Conservation (phyloP, 2,888 invertebrate genomes). For the Belgica antarctica region DNA sequence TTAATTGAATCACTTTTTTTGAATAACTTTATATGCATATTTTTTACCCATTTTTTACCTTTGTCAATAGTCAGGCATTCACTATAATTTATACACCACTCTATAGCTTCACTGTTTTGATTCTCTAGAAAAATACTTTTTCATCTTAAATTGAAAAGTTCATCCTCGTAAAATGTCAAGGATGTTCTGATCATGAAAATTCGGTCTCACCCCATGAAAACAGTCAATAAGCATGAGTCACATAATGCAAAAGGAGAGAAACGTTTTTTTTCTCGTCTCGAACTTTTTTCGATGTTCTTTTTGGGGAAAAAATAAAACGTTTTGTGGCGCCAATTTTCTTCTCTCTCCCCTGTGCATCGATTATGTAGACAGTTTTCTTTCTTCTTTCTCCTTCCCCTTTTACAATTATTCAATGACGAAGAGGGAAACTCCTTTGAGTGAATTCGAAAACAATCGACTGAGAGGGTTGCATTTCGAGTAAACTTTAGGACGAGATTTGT, state of each 20-base stretch:
- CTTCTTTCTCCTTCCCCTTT: not conserved
- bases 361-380: slow-evolving; percentile 12
- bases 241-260: slow-evolving; percentile 17
- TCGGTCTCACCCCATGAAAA: too few relatives aligned
- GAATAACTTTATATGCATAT: too few relatives aligned
- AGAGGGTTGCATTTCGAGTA: not conserved
- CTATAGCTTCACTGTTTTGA: too few relatives aligned
- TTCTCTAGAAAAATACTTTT: too few relatives aligned
- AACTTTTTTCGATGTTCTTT: too few relatives aligned
- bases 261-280: not conserved
- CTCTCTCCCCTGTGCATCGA: slow-evolving; percentile 20
- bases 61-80: too few relatives aligned
- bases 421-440: not conserved
- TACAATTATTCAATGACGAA: not conserved
- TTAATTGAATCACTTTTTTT: too few relatives aligned
- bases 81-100: too few relatives aligned
- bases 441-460: slow-evolving; percentile 15
- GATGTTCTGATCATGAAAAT: too few relatives aligned
- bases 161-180: not conserved
- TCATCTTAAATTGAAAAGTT: not conserved
- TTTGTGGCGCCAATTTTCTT: slow-evolving; percentile 39
- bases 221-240: slow-evolving; percentile 1
- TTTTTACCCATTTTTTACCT: too few relatives aligned
- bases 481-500: slow-evolving; percentile 4
- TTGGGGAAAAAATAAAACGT: not conserved